Evolutionary conservation across 2,113 vertebrate genomes (phyloP).

Genomic region (Protobothrops flavoviridis): DNA sequence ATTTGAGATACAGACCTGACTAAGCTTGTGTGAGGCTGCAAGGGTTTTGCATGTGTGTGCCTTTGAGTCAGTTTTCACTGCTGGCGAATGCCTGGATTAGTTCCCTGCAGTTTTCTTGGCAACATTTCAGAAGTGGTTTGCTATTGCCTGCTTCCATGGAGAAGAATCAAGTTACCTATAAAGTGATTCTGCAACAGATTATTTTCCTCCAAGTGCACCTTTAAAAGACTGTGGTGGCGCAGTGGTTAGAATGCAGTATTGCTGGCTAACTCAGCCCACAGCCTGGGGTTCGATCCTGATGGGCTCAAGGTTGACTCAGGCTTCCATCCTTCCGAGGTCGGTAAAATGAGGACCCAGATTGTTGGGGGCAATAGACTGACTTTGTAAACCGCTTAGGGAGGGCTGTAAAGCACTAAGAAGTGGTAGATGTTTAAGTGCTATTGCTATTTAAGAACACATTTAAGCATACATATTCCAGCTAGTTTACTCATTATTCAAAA

Average conservation of each 20-base stretch:
- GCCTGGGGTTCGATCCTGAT: neutral
- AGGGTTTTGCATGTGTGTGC: neutral
- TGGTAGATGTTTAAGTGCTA: neutral
- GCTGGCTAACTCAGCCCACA: neutral
- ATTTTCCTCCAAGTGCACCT: neutral
- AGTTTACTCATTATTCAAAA: neutral
- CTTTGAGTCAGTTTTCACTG: neutral
- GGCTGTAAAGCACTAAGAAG: neutral
- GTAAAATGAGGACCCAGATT: neutral
- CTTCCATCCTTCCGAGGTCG: neutral
- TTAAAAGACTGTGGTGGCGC: neutral
- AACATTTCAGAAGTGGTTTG: neutral
- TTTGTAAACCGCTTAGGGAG: neutral
- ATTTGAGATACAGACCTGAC: neutral
- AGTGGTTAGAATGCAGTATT: neutral
- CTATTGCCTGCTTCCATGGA: neutral
- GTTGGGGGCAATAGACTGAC: neutral
- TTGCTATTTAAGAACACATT: neutral
- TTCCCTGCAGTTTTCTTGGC: neutral
- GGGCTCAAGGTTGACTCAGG: neutral
- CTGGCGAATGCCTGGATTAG: neutral
- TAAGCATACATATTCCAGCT: neutral
- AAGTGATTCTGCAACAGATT: neutral
- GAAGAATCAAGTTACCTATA: neutral
- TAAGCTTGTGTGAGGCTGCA: neutral